Percentiles rank a stretch among this genome's conserved stretches.
These are phyloP conservation scores for Pterocles gutturalis DNA, from an alignment of 2,113 vertebrate genomes.

Conservation along the genomic window DNA sequence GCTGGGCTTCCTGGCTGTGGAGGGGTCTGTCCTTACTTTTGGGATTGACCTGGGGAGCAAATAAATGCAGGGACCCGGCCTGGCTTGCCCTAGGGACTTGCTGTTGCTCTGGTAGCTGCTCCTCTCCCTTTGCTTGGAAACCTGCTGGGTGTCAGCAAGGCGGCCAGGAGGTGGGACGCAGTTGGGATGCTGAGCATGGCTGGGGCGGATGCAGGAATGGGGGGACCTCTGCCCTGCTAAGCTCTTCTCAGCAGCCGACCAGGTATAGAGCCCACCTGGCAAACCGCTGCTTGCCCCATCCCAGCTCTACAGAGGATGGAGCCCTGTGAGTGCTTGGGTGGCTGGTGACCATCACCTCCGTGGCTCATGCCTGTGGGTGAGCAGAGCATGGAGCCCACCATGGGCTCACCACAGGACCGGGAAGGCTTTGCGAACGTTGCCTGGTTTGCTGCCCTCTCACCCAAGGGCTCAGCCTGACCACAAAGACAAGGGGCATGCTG, in stretches of 20 bases:
- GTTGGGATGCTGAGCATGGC: not conserved
- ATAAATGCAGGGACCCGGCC: too few relatives aligned
- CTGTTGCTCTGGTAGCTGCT: not conserved
- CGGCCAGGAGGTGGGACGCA: not conserved
- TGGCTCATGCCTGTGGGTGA: not conserved
- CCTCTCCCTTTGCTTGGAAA: not conserved
- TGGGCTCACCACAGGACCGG: not conserved
- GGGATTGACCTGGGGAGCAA: not conserved
- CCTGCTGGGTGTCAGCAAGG: not conserved
- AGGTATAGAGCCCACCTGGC: not conserved
- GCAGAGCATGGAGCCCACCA: accelerated
- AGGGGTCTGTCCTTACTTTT: not conserved
- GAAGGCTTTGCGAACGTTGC: not conserved
- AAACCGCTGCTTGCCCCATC: not conserved
- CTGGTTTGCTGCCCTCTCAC: not conserved
- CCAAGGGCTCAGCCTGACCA: not conserved
- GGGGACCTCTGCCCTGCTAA: not conserved
- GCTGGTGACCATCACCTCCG: not conserved
- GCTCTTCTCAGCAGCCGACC: not conserved
- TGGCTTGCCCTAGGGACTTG: not conserved
- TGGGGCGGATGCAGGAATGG: not conserved
- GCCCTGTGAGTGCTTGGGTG: not conserved
- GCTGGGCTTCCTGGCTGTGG: not conserved
- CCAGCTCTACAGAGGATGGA: not conserved
- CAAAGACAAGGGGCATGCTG: not conserved